A percentile compares a stretch with the other conserved stretches of the same genome.
Evolutionary conservation across 2,113 vertebrate species (phyloP).

Genomic region (Sturnira hondurensis): DNA sequence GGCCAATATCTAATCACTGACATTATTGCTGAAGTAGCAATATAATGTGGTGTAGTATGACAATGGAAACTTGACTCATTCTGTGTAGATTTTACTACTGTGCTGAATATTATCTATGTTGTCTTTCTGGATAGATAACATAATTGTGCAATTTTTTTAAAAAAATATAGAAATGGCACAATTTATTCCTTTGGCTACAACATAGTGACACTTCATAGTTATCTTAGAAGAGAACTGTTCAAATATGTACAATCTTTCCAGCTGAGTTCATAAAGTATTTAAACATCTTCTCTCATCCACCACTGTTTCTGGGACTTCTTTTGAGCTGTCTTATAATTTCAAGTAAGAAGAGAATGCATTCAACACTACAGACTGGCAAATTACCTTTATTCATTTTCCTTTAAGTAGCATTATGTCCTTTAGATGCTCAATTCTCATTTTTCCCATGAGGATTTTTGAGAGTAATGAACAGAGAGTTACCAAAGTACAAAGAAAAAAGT

Average conservation of each 20-base stretch:
- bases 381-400: neutral
- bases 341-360: neutral
- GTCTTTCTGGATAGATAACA: neutral
- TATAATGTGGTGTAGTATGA: neutral
- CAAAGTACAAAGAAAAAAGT: neutral
- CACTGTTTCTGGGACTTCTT: neutral
- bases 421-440: neutral
- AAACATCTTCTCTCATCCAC: neutral
- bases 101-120: neutral
- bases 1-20: neutral
- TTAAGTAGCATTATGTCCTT: neutral
- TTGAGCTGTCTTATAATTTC: neutral
- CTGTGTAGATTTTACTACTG: neutral
- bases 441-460: neutral
- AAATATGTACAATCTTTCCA: neutral
- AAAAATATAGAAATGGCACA: neutral
- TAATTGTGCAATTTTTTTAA: neutral
- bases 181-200: neutral
- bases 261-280: neutral
- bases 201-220: neutral
- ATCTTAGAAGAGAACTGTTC: neutral
- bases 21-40: conserved; percentile 38
- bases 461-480: neutral
- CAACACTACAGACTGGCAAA: neutral
- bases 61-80: conserved; percentile 21